Conservation (phyloP, 2,888 invertebrate species). For the Ectemnius cavifrons region DNA sequence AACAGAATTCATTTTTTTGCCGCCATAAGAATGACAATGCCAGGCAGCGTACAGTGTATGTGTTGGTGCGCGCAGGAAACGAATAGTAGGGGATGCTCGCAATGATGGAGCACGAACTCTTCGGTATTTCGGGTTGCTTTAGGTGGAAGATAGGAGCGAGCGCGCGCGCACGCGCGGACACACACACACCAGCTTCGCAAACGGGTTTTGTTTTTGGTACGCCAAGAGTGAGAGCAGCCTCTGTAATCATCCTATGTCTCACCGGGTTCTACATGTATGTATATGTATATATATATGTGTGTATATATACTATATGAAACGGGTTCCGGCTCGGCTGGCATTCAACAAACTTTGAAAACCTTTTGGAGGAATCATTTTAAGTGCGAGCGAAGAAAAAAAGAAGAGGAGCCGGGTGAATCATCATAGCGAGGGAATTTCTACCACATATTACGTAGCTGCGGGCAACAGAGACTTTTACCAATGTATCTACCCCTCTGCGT, state of each 20-base stretch:
- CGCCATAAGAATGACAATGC: neutral
- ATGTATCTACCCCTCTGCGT: too few species aligned
- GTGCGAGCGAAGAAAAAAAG: too few species aligned
- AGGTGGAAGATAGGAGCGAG: neutral
- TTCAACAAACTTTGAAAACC: too few species aligned
- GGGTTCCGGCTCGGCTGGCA: too few species aligned
- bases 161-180: too few species aligned
- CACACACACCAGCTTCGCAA: neutral
- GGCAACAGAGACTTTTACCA: too few species aligned
- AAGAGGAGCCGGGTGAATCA: too few species aligned
- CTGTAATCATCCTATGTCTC: conserved; percentile 8
- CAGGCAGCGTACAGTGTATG: neutral
- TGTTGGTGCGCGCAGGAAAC: neutral
- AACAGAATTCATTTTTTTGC: conserved; percentile 1
- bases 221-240: neutral
- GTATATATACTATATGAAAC: too few species aligned
- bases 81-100: neutral
- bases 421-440: too few species aligned
- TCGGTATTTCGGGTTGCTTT: conserved; percentile 1
- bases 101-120: conserved; percentile 2
- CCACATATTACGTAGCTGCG: too few species aligned
- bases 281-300: too few species aligned
- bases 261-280: neutral
- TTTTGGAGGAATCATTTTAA: too few species aligned
- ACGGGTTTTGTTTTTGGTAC: conserved; percentile 3